Conservation (phyloP, 1,140 invertebrate species). For the Aleiodes sp. region DNA sequence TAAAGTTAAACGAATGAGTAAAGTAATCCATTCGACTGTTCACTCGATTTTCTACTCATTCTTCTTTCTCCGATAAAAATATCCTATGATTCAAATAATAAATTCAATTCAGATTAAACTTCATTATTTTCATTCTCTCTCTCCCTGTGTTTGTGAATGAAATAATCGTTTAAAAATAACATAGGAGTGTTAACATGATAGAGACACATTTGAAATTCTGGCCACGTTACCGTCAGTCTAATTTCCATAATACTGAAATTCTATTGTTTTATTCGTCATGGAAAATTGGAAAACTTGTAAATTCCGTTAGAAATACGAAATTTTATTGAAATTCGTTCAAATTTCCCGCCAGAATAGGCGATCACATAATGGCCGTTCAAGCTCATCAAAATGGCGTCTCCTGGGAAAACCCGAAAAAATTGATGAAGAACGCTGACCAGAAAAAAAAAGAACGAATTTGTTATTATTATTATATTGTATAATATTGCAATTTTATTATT, state of each 20-base stretch:
- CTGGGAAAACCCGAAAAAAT: too few species aligned
- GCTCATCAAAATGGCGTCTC: too few species aligned
- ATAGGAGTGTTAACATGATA: neutral
- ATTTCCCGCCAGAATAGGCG: too few species aligned
- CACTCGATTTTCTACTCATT: slow-evolving; percentile 14
- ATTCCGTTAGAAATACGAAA: too few species aligned
- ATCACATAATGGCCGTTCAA: too few species aligned
- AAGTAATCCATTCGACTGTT: slow-evolving; percentile 20
- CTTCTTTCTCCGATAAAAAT: slow-evolving; percentile 1
- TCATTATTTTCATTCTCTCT: neutral
- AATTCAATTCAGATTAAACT: neutral
- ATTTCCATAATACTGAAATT: neutral
- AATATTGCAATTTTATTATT: too few species aligned
- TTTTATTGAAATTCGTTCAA: too few species aligned
- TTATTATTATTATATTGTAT: too few species aligned
- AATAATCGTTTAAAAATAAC: neutral
- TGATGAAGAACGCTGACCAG: too few species aligned
- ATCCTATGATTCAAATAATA: neutral
- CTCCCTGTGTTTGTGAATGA: neutral
- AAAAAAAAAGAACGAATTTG: too few species aligned
- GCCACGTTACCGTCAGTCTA: neutral
- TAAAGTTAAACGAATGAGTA: slow-evolving; percentile 20
- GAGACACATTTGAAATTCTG: neutral
- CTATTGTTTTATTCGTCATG: neutral
- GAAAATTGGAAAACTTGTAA: neutral